These are phyloP conservation scores for Leucania comma DNA, from an alignment of 2,888 invertebrate genomes.

Conservation along the genomic window DNA sequence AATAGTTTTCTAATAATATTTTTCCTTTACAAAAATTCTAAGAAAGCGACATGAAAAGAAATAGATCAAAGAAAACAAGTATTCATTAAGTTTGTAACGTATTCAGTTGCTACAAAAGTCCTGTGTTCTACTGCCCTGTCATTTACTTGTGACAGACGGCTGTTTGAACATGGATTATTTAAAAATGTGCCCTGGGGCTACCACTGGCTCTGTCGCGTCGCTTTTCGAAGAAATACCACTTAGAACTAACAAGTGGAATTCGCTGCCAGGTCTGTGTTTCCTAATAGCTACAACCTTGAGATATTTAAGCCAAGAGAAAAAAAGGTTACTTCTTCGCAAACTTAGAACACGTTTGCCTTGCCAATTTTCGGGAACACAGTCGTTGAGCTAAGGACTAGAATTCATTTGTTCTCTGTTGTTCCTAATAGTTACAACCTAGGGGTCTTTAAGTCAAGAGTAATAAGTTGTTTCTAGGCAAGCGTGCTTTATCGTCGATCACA, in stretches of 20 bases:
- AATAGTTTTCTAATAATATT: constrained; percentile 43
- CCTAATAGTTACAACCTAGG: no score
- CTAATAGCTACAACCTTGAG: no score
- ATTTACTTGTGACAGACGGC: constrained; percentile 44
- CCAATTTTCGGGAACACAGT: no score
- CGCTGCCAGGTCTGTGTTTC: no score
- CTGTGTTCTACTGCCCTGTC: constrained; percentile 42
- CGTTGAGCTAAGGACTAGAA: neutral
- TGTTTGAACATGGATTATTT: constrained; percentile 56
- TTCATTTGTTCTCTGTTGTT: no score
- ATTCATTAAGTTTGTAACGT: constrained; percentile 58
- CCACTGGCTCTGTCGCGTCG: neutral
- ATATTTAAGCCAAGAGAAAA: no score
- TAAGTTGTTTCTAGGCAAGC: no score
- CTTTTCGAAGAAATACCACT: constrained; percentile 11
- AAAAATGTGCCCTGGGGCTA: constrained; percentile 37
- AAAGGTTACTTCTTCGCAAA: no score
- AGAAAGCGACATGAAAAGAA: constrained; percentile 59
- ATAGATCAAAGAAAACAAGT: constrained; percentile 57
- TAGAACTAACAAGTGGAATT: constrained; percentile 1
- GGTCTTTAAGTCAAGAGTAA: no score
- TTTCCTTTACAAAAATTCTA: constrained; percentile 46
- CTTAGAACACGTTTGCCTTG: no score
- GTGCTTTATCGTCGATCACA: no score
- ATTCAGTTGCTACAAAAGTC: constrained; percentile 53